Conservation (phyloP, 2,888 invertebrate species). For the Lepidochitona cinerea region DNA sequence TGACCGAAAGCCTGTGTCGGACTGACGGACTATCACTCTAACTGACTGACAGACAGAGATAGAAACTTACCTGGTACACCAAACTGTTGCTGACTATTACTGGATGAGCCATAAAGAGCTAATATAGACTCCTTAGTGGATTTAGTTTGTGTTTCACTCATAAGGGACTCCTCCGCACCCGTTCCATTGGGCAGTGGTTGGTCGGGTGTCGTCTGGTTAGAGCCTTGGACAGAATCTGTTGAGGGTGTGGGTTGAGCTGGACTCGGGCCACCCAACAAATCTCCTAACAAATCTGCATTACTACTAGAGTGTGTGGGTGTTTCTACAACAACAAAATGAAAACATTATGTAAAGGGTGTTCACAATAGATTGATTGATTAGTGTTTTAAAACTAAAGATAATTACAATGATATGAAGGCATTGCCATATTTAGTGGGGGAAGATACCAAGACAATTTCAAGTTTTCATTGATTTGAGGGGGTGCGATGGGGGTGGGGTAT, state of each 20-base stretch:
- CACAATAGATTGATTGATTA: too few relatives aligned
- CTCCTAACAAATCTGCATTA: neutral
- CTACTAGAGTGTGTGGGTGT: neutral
- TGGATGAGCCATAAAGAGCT: neutral
- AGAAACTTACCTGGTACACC: neutral
- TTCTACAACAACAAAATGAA: too few relatives aligned
- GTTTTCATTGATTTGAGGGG: too few relatives aligned
- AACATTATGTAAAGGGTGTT: too few relatives aligned
- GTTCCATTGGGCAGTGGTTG: neutral
- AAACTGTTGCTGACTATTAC: neutral
- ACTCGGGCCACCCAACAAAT: neutral
- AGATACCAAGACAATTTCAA: too few relatives aligned
- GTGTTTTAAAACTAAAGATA: too few relatives aligned
- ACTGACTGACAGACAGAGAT: too few relatives aligned
- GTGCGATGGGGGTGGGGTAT: too few relatives aligned
- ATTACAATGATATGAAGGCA: too few relatives aligned
- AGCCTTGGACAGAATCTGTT: neutral
- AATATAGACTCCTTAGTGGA: conserved; percentile 1
- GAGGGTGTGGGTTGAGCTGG: neutral
- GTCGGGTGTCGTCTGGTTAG: neutral
- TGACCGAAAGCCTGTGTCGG: too few relatives aligned
- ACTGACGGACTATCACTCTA: too few relatives aligned
- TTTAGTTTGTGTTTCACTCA: neutral
- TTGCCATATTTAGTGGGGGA: too few relatives aligned
- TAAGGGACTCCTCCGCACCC: neutral